Evolutionary conservation across 2,888 invertebrate genomes (phyloP), one percentile per base, ranked within the genome.

Genomic region (Dicyrtomina minuta): DNA sequence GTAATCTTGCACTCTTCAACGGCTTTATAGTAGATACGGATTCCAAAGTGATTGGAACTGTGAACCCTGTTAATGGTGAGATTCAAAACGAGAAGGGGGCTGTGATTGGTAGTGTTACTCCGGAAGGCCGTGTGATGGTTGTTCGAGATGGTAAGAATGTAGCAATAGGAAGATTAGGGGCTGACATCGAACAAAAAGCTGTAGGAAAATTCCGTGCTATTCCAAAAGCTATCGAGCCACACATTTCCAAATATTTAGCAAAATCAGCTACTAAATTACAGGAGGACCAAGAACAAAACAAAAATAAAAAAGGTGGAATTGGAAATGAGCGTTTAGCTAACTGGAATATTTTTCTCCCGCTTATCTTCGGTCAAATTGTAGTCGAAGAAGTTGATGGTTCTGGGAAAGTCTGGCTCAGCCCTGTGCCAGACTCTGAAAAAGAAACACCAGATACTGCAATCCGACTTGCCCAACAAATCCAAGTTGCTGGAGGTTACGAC

Each of bases 151-250:
- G 53, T 39, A 53, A 41, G 0, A 2, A 27, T 8, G 13, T 58
- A 4, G 39, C 39, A 5, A 10, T 65, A 1, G 64, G 64, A 6
- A 39, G 20, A 43, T 5, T 65, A 13, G 64, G 64, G 22, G 64
- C 64, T 0, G 64, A 65, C 22, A 53, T 65, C 8, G 64, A 65
- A 17, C 53, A 65, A 24, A 41, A 53, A 2, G 64, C 20, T 0
- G 53, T 65, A 0, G 64, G 64, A 20, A 62, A 62, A 62, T 62
- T 62, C 17, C 49, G 62, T 0, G 51, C 62, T 8, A 15, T 62
- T 1, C 62, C 62, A 8, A 61, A 61, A 26, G 46, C 44, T 15
- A 43, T 27, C 24, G 26, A 41, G 0, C 1, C 46, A 27, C 1
- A 22, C 2, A 4, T n/a, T 10, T 51, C n/a, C 22, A n/a, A 27